These are phyloP conservation scores for Chrysomela aeneicollis DNA, from an alignment of 2,888 invertebrate species.

Conservation along the genomic window DNA sequence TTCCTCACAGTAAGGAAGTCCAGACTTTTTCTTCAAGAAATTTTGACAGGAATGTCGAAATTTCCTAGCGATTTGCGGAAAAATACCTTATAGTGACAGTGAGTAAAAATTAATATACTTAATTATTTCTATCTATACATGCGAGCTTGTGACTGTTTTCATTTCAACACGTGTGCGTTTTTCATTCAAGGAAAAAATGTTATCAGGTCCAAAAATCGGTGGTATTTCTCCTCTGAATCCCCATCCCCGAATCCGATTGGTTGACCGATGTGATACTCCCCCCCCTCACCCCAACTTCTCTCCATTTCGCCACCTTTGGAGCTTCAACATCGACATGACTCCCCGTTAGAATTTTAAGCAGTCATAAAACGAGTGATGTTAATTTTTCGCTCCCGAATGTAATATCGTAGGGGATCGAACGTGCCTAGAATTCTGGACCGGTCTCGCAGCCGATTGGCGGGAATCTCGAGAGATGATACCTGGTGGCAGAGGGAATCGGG, in stretches of 20 bases:
- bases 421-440: constrained; percentile 48
- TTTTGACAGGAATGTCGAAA: too few species aligned
- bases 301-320: constrained; percentile 40
- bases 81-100: too few species aligned
- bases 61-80: too few species aligned
- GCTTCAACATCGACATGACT: constrained; percentile 43
- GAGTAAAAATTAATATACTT: too few species aligned
- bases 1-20: too few species aligned
- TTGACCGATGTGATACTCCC: constrained; percentile 32
- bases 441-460: constrained; percentile 48
- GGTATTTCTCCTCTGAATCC: too few species aligned
- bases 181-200: too few species aligned
- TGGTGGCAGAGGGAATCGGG: constrained; percentile 35
- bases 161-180: too few species aligned
- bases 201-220: too few species aligned
- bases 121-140: too few species aligned
- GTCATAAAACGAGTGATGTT: constrained; percentile 63
- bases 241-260: constrained; percentile 21
- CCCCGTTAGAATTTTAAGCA: constrained; percentile 56
- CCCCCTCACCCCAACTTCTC: constrained; percentile 19
- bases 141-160: too few species aligned
- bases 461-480: constrained; percentile 46
- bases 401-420: constrained; percentile 56
- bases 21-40: too few species aligned
- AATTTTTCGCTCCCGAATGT: constrained; percentile 61